These are phyloP conservation scores for Lepidurus couesii DNA, from an alignment of 1,140 invertebrate species.

Conservation along the genomic window DNA sequence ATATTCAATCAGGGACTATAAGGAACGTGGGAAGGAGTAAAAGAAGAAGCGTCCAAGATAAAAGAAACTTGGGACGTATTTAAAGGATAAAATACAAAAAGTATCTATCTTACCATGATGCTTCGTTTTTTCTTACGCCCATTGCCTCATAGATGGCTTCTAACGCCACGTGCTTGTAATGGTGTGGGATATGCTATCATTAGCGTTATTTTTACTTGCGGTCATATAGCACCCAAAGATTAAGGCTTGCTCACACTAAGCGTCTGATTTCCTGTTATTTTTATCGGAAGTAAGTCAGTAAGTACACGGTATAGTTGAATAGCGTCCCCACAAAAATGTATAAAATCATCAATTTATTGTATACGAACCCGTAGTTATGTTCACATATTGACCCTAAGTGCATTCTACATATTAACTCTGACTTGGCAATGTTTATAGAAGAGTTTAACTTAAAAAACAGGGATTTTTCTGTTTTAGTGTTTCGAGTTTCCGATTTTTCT, in stretches of 20 bases:
- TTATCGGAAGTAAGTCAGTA: no score
- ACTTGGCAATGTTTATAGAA: no score
- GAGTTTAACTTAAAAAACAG: no score
- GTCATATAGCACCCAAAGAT: not conserved
- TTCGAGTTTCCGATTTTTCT: not conserved
- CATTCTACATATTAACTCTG: no score
- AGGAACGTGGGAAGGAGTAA: not conserved
- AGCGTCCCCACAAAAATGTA: no score
- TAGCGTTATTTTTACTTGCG: not conserved
- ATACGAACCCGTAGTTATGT: no score
- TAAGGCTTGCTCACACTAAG: not conserved
- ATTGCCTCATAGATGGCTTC: not conserved
- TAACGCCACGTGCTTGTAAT: not conserved
- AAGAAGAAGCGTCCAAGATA: not conserved
- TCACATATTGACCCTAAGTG: no score
- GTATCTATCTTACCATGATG: not conserved
- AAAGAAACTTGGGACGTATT: not conserved
- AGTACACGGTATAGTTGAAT: no score
- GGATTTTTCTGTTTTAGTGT: no score
- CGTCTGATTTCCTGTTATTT: not conserved
- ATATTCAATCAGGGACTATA: not conserved
- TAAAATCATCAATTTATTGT: no score
- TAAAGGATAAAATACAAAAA: not conserved
- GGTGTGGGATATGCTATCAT: conserved; percentile 14
- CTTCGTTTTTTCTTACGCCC: not conserved